Base-by-base conservation (phyloP, 1,140 invertebrate species). In the Apis florea region DNA sequence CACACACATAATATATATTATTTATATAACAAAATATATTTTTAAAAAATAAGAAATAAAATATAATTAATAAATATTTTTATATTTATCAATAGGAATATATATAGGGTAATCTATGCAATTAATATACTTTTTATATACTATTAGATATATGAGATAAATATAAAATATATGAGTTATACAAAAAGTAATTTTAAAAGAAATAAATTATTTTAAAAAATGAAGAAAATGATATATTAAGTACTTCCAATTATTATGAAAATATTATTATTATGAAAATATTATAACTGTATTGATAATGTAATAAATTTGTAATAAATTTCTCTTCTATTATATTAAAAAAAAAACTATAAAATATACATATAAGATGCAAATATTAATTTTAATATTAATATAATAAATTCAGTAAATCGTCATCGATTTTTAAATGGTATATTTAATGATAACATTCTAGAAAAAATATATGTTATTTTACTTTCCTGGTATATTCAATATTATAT, bases 41-140 rank as follows among this genome's bases (percentile, higher is more conserved):
- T 56, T 26, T 6, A 40, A 74, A 40, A 19, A 56, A 9, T 72
- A 64, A 73, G 5, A 54, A 47, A 63, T 73, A 40, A 75, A 58
- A 67, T 80, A 15, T 21, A 71, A 79, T 47, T 49, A 80, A 74
- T 19, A 19, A 81, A 8, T 59, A 75, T 6, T 75, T 59, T 64
- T n/a, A 69, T 24, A n/a, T 53, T 47, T 49, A 40, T 59, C 59
- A 13, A 26, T 61, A 26, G 8, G 26, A 59, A 49, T 53, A 19
- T 73, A 72, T 64, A 79, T 79, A 79, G 79, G 79, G 72, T 75
- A 81, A 81, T 81, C 79, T 81, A 81, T 75, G 79, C 24, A 61
- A 40, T 59, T 49, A 80, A 54, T 4, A 59, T n/a, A n/a, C n/a
- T 19, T 59, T 56, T 56, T 64, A 13, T 67, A 51, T 51, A 56